These are phyloP conservation scores for Gymnoscopelus microlampas DNA, from an alignment of 2,797 vertebrate species.

Conservation along the genomic window DNA sequence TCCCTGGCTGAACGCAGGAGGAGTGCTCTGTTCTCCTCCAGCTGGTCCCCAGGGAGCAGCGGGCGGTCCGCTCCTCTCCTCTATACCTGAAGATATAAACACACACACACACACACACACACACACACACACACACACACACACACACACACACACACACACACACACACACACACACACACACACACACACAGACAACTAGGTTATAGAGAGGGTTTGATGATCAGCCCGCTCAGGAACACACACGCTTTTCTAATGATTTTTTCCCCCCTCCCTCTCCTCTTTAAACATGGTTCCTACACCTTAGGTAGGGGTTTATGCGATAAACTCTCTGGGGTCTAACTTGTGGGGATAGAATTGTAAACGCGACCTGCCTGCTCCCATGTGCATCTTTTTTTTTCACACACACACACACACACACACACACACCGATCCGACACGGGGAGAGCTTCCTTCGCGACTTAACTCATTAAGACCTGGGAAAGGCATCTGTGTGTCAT, in stretches of 20 bases:
- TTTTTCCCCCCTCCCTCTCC: neutral
- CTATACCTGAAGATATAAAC: constrained; percentile 80
- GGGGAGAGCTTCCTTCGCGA: too few species aligned
- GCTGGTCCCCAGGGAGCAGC: constrained; percentile 85
- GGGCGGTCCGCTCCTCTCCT: constrained; percentile 86
- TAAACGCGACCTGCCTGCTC: too few species aligned
- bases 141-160: constrained; percentile 11
- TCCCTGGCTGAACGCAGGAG: constrained; percentile 88
- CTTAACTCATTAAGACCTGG: too few species aligned
- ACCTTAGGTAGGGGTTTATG: too few species aligned
- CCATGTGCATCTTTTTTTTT: too few species aligned
- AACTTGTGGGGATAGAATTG: too few species aligned
- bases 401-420: too few species aligned
- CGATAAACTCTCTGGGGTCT: too few species aligned
- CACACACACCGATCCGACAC: too few species aligned
- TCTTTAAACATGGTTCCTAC: too few species aligned
- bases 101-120: constrained; percentile 43
- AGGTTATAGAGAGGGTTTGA: constrained; percentile 27
- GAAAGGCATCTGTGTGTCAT: too few species aligned
- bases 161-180: constrained; percentile 32
- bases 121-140: constrained; percentile 33
- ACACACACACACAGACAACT: constrained; percentile 54
- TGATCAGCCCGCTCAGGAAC: neutral
- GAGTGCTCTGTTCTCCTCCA: constrained; percentile 86
- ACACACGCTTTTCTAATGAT: constrained; percentile 18